Evolutionary conservation across 64 coral and sea anemone genomes (phyloP), one percentile per base, ranked within the genome.

Genomic region (Montipora sp.): DNA sequence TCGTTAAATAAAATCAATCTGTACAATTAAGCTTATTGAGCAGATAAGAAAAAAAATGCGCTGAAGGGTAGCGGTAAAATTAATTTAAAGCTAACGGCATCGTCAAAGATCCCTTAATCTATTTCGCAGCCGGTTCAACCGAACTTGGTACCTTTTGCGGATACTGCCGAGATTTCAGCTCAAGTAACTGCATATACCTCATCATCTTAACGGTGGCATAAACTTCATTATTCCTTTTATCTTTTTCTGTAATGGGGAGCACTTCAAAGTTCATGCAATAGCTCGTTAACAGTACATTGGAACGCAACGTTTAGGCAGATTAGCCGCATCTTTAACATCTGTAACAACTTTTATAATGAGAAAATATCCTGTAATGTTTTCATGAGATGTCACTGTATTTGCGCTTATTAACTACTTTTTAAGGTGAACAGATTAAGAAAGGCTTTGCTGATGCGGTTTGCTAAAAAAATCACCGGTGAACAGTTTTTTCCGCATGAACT

Each of bases 331-430:
- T 27, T 16, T 48, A 80, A 90, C 93, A 94, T 94, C 80, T 94
- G 88, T 83, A 94, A 90, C 73, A 94, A 94, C 93, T 94, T 94
- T 94, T 48, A 20, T 94, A 94, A 94, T 94, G 87, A 89, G 23
- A 48, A 84, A 75, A 94, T 84, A 85, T 68, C 61, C 12, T 46
- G 51, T 94, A 94, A 94, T 94, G 89, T 77, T 94, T 85, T 94
- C 93, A 94, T 44, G 88, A 94, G 49, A 94, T 90, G 93, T 94
- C 93, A 90, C 53, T 59, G 75, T 84, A 67, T 93, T 47, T 86
- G 79, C 44, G 47, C 45, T 72, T 85, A 85, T 85, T 85, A 85
- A 85, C 82, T 43, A 70, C 82, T 73, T 85, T 72, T 85, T 85
- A 85, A 85, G 82, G 82, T 14, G 82, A 67, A 71, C 61, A 70